Conservation (phyloP, 1,140 invertebrate genomes). For the Venturia canescens region DNA sequence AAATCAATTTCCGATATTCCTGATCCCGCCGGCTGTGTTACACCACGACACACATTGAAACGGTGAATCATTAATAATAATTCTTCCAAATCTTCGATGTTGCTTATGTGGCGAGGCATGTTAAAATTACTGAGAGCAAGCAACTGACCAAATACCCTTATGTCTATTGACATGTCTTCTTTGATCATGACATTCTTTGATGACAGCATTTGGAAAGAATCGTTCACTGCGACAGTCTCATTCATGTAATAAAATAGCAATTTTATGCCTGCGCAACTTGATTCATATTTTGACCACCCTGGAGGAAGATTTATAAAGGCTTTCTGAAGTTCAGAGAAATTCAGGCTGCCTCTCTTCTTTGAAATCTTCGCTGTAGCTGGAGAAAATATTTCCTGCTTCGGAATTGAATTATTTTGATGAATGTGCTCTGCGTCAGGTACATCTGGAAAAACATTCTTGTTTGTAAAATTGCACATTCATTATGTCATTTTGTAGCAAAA, state of each 20-base stretch:
- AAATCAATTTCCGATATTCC: slow-evolving; percentile 9
- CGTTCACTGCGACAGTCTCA: not conserved
- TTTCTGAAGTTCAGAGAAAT: not conserved
- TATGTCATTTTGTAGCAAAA: no score
- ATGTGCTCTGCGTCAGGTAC: not conserved
- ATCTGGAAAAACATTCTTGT: no score
- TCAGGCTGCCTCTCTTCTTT: not conserved
- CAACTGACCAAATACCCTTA: not conserved
- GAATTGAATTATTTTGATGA: not conserved
- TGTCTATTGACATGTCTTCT: not conserved
- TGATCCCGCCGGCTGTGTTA: not conserved
- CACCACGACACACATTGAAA: slow-evolving; percentile 13
- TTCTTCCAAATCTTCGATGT: not conserved
- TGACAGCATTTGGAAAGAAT: not conserved
- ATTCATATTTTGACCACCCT: slow-evolving; percentile 6
- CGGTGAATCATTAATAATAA: not conserved
- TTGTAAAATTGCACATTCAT: no score
- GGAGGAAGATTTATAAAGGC: not conserved
- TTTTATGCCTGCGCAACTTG: slow-evolving; percentile 3
- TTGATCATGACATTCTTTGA: slow-evolving; percentile 2
- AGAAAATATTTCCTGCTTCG: not conserved
- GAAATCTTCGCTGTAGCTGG: not conserved
- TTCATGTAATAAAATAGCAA: not conserved
- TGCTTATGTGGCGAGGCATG: not conserved
- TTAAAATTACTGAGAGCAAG: not conserved